Evolutionary conservation across 2,113 vertebrate genomes (phyloP), one percentile per base, ranked within the genome.

Genomic region (Paraplagusia blochii): DNA sequence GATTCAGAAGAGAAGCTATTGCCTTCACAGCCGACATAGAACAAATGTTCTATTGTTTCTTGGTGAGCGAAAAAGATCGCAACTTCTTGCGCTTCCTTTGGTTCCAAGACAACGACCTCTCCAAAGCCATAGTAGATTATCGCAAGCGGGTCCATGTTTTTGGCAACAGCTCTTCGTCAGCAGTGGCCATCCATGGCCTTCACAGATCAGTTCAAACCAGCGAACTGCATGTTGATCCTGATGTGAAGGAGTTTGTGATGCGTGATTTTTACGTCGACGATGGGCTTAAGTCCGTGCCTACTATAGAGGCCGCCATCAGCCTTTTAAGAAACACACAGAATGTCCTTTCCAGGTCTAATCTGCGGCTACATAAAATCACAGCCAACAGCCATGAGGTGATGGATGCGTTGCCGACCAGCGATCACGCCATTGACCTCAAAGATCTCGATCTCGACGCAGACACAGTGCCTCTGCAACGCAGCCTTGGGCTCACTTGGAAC

Each of bases 11-110:
- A n/a, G n/a, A n/a, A n/a, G n/a, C n/a, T n/a, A n/a, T n/a, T n/a
- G n/a, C n/a, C n/a, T n/a, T n/a, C n/a, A n/a, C n/a, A n/a, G n/a
- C n/a, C n/a, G n/a, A n/a, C n/a, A n/a, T n/a, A n/a, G n/a, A n/a
- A n/a, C n/a, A n/a, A n/a, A 63, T 63, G 61, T 54, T 54, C 17
- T 54, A 47, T 12, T 63, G 44, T 14, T 47, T 63, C 44, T 16
- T 11, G 1, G 44, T 64, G 5, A 4, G 6, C 3, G 51, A 47
- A 15, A 12, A 55, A 2, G 34, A 54, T 44, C 38, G 36, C 4
- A 42, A 42, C 15, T 34, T n/a, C 9, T 14, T 52, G 0, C 1
- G 11, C 1, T 48, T 57, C 5, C 5, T 53, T 2, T 63, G 34
- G 50, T 53, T 22, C 5, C 9, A 1, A 2, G 17, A 53, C 12